phyloP scores from a whole-genome alignment of 2,888 invertebrate genomes.

The Gerris lacustris region DNA sequence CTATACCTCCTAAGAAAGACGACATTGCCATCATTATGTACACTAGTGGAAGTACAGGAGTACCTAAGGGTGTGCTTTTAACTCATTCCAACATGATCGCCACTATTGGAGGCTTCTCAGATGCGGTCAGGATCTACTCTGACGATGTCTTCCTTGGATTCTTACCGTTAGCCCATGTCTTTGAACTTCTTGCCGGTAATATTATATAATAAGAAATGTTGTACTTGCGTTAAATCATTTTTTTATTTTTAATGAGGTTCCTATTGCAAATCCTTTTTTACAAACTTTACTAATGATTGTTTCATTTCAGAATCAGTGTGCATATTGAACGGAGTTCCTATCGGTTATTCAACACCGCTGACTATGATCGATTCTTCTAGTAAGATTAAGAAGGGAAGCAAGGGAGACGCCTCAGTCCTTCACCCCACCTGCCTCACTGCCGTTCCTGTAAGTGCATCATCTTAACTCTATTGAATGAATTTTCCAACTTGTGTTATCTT shows the following conservation, averaged over 20 bases:
- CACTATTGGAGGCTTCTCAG: conserved; percentile 68
- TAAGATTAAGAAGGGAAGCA: conserved; percentile 88
- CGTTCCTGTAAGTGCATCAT: conserved; percentile 63
- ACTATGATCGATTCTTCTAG: conserved; percentile 87
- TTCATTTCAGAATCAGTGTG: conserved; percentile 32
- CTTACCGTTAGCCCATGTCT: conserved; percentile 91
- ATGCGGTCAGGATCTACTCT: conserved; percentile 47
- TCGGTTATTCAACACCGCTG: conserved; percentile 91
- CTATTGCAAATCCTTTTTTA: background rate
- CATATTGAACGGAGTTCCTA: conserved; percentile 58
- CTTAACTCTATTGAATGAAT: background rate
- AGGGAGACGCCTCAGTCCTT: conserved; percentile 84
- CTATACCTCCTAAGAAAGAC: conserved; percentile 49
- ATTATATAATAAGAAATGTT: background rate
- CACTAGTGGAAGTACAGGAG: conserved; percentile 93
- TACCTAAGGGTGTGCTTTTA: conserved; percentile 79
- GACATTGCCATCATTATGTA: conserved; percentile 98
- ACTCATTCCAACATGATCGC: conserved; percentile 71
- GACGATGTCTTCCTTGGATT: conserved; percentile 84
- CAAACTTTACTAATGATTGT: background rate
- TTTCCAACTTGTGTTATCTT: background rate
- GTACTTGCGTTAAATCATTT: background rate
- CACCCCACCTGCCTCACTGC: conserved; percentile 90
- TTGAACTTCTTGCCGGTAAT: conserved; percentile 75
- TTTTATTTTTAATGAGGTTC: conserved; percentile 31